These are phyloP conservation scores for Sebastes kiyomatsui DNA, from an alignment of 2,797 vertebrate species.

Conservation along the genomic window DNA sequence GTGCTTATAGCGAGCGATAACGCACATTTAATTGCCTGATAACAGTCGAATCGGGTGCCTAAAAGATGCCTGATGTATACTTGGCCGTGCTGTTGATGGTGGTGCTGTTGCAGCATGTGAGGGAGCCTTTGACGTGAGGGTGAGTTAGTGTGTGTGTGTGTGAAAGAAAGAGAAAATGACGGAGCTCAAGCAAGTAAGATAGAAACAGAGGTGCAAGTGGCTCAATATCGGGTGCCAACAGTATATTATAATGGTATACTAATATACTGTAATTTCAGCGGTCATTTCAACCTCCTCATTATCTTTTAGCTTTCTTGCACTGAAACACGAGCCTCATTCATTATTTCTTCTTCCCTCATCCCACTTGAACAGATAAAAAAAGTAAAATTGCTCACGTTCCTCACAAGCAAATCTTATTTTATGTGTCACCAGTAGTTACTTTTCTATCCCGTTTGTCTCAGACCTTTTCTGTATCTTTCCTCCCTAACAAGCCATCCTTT, in stretches of 20 bases:
- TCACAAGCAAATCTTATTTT: slow-evolving; percentile 51
- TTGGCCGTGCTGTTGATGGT: slow-evolving; percentile 36
- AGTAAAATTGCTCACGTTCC: slow-evolving; percentile 40
- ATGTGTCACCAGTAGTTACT: slow-evolving; percentile 45
- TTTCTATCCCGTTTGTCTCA: slow-evolving; percentile 46
- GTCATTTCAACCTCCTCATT: slow-evolving; percentile 38
- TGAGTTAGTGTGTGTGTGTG: neutral
- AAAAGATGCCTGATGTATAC: slow-evolving; percentile 41
- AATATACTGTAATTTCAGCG: slow-evolving; percentile 45
- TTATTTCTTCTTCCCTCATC: slow-evolving; percentile 40
- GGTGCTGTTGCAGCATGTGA: neutral
- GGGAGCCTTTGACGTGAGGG: neutral
- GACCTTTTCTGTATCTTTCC: slow-evolving; percentile 51
- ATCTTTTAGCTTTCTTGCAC: slow-evolving; percentile 32
- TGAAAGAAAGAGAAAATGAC: neutral
- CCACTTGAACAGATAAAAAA: slow-evolving; percentile 41
- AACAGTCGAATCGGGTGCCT: neutral
- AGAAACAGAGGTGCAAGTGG: slow-evolving; percentile 1
- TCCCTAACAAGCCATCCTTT: slow-evolving; percentile 62
- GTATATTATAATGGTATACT: slow-evolving; percentile 37
- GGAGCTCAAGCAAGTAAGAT: neutral
- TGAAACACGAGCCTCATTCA: slow-evolving; percentile 45
- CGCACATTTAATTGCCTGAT: too few species aligned
- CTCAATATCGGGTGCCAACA: slow-evolving; percentile 28
- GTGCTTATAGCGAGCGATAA: too few species aligned